These are phyloP conservation scores for Aurelia aurita DNA, from an alignment of 30 jellyfish, hydroid and myxozoan genomes.

Conservation along the genomic window DNA sequence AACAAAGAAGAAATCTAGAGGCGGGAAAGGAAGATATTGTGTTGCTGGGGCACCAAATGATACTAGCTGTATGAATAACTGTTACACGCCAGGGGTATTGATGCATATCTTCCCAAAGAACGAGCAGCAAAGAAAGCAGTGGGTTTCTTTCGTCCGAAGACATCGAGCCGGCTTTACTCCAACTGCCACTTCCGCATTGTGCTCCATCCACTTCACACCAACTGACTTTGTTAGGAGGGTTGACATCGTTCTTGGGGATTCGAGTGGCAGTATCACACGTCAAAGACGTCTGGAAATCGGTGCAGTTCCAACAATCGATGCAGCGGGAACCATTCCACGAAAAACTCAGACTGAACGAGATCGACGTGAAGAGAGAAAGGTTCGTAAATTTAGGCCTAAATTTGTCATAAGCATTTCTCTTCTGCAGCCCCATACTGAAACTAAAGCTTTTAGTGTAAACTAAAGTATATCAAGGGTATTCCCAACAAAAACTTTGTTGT, in stretches of 20 bases:
- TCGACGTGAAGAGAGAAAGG: slow-evolving; percentile 15
- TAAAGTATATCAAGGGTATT: slow-evolving; percentile 14
- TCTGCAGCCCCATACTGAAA: not conserved
- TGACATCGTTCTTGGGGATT: slow-evolving; percentile 33
- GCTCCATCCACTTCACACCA: slow-evolving; percentile 20
- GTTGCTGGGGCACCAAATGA: slow-evolving; percentile 55
- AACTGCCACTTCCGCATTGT: slow-evolving; percentile 20
- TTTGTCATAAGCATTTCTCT: slow-evolving; percentile 7
- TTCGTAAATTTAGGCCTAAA: too few relatives aligned
- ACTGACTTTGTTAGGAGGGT: slow-evolving; percentile 16
- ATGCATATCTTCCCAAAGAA: slow-evolving; percentile 47
- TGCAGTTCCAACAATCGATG: slow-evolving; percentile 19
- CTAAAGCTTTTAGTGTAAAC: slow-evolving; percentile 8
- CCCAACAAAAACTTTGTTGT: slow-evolving; percentile 2
- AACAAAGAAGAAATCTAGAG: slow-evolving; percentile 14
- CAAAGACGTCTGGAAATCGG: slow-evolving; percentile 27
- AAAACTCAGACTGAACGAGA: slow-evolving; percentile 5
- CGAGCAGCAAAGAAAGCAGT: slow-evolving; percentile 21
- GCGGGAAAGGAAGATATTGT: slow-evolving; percentile 49
- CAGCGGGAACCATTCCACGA: slow-evolving; percentile 43
- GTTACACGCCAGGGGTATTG: slow-evolving; percentile 36
- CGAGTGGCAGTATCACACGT: slow-evolving; percentile 2
- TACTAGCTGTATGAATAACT: slow-evolving; percentile 34
- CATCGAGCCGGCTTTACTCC: slow-evolving; percentile 20
- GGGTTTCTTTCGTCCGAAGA: slow-evolving; percentile 37